These are phyloP conservation scores for Oreohelix idahoensis DNA, from an alignment of 1,140 invertebrate genomes.

Conservation along the genomic window DNA sequence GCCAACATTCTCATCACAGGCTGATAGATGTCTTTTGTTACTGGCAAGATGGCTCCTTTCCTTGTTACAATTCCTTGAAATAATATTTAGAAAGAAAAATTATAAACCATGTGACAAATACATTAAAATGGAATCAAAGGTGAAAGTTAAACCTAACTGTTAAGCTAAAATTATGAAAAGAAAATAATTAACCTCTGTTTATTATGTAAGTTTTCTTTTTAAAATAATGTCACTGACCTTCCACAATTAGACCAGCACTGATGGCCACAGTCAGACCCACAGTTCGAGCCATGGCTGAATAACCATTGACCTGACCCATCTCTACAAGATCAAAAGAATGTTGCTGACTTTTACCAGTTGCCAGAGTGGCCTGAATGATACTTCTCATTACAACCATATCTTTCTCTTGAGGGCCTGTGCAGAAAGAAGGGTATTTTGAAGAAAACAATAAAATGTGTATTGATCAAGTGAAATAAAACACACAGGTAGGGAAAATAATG, in stretches of 20 bases:
- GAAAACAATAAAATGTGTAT: neutral
- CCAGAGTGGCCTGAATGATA: neutral
- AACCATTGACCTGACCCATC: neutral
- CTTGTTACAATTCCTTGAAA: neutral
- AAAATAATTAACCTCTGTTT: too few species aligned
- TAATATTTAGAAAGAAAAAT: neutral
- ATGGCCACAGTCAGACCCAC: constrained; percentile 1
- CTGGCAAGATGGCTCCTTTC: neutral
- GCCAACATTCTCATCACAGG: neutral
- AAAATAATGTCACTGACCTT: constrained; percentile 4
- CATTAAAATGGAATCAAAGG: too few species aligned
- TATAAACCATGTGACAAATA: too few species aligned
- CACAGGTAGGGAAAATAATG: too few species aligned
- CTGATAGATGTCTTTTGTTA: neutral
- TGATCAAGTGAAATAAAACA: too few species aligned
- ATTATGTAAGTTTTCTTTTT: too few species aligned
- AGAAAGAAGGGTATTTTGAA: neutral
- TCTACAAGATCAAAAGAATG: neutral
- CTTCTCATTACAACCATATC: constrained; percentile 9
- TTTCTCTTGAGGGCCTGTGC: neutral
- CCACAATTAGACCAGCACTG: neutral
- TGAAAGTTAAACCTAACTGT: too few species aligned
- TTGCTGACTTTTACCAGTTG: neutral
- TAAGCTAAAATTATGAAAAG: too few species aligned
- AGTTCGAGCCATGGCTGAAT: constrained; percentile 2